Conservation (phyloP, 2,888 invertebrate species). For the Nebria brevicollis region DNA sequence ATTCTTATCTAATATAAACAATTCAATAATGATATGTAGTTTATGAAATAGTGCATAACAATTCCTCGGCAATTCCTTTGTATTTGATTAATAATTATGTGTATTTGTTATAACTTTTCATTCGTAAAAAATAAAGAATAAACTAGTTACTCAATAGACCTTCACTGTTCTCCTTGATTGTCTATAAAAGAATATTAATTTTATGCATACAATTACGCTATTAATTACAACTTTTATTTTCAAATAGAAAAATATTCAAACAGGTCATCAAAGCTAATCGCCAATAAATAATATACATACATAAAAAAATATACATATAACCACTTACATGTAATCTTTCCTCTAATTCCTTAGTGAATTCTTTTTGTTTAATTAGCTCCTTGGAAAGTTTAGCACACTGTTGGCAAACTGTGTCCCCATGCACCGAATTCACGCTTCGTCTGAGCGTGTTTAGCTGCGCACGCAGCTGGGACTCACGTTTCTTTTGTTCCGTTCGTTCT, state of each 20-base stretch:
- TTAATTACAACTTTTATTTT: neutral
- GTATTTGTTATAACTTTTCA: neutral
- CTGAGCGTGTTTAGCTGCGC: slow-evolving; percentile 3
- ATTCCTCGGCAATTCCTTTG: neutral
- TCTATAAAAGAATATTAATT: neutral
- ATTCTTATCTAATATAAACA: neutral
- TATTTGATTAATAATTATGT: neutral
- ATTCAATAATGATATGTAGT: neutral
- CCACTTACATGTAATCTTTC: slow-evolving; percentile 37
- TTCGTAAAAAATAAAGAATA: neutral
- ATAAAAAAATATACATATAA: neutral
- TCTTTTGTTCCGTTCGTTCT: slow-evolving; percentile 7
- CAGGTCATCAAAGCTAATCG: neutral
- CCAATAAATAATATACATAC: neutral
- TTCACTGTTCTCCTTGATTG: slow-evolving; percentile 1
- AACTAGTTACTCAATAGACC: neutral
- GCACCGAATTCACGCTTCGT: neutral
- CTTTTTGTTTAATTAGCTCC: slow-evolving; percentile 31
- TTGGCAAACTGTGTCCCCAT: slow-evolving; percentile 25
- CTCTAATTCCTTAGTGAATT: slow-evolving; percentile 36
- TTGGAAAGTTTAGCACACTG: slow-evolving; percentile 25
- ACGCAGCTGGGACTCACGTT: slow-evolving; percentile 9
- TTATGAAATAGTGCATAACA: neutral
- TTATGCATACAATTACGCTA: neutral
- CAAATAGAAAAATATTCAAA: neutral